These are phyloP conservation scores for Lichenostomus cassidix DNA, from an alignment of 2,113 vertebrate species.

Conservation along the genomic window DNA sequence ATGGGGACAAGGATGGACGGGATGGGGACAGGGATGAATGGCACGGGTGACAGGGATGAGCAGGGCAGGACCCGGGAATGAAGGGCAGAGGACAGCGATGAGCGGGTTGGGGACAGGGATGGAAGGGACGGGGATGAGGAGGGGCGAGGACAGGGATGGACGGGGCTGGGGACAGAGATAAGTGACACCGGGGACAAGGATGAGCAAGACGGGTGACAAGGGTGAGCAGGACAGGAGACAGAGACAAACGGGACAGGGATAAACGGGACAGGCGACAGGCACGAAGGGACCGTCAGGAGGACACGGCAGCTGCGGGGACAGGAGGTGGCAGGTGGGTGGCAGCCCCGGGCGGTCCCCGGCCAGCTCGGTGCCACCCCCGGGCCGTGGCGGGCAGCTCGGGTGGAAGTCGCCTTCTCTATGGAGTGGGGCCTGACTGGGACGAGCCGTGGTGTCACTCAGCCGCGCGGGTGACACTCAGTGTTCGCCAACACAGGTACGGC, in stretches of 20 bases:
- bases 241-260: neutral
- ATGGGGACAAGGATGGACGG: neutral
- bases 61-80: neutral
- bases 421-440: constrained; percentile 50
- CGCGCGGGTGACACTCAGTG: constrained; percentile 41
- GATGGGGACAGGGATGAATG: neutral
- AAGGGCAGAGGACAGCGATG: no score
- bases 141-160: neutral
- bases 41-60: neutral
- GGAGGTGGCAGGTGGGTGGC: neutral
- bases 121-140: neutral
- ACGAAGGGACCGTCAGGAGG: no score
- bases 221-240: neutral
- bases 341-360: neutral
- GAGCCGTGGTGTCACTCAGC: constrained; percentile 66
- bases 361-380: neutral
- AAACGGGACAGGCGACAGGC: neutral
- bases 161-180: neutral
- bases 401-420: neutral
- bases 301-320: neutral
- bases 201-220: neutral
- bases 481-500: constrained; percentile 59
- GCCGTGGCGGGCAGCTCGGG: neutral
- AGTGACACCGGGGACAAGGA: neutral
- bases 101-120: neutral